Evolutionary conservation across 2,888 invertebrate genomes (phyloP), one percentile per base, ranked within the genome.

Genomic region (Rutpela maculata): DNA sequence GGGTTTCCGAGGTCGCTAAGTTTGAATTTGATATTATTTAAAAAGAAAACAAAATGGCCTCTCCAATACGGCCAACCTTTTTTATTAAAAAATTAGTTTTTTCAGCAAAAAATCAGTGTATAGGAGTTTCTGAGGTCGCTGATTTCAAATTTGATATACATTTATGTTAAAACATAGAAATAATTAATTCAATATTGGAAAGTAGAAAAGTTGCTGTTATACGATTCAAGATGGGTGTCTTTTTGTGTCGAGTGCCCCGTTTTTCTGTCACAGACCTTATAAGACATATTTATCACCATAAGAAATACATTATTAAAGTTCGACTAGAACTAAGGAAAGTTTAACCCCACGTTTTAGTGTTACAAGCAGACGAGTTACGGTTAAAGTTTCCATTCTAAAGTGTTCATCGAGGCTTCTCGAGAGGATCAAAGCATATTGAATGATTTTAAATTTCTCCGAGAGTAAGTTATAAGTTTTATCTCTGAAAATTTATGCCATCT

Each of bases 281-380:
- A 59, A 15, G 26, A 62, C 62, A 55, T 69, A 63, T 75, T 65
- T 57, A 35, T n/a, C n/a, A 67, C 38, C 15, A 35, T 50, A 22
- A 76, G 66, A 71, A 71, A 66, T 71, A 55, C 71, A 66, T 76
- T 66, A 70, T 71, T 71, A 62, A 71, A 75, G 56, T 71, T 76
- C 35, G 17, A 70, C 63, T 72, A 22, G 22, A 63, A 72, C 62
- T 19, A 63, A 72, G 26, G 72, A 72, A 72, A 72, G 72, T 72
- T 72, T 60, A 59, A 55, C 55, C 63, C 31, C 26, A 43, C 70
- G 31, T 63, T 72, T 72, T 72, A 72, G 50, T 62, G 63, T 17
- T 63, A 55, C 72, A 62, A 63, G 60, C 72, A 72, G 72, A 63
- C 63, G 63, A 63, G 72, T 72, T 72, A 72, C 72, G 62, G 66